Evolutionary conservation across 2,888 invertebrate genomes (phyloP), one percentile per base, ranked within the genome.

Genomic region (Choristoneura rosaceana): DNA sequence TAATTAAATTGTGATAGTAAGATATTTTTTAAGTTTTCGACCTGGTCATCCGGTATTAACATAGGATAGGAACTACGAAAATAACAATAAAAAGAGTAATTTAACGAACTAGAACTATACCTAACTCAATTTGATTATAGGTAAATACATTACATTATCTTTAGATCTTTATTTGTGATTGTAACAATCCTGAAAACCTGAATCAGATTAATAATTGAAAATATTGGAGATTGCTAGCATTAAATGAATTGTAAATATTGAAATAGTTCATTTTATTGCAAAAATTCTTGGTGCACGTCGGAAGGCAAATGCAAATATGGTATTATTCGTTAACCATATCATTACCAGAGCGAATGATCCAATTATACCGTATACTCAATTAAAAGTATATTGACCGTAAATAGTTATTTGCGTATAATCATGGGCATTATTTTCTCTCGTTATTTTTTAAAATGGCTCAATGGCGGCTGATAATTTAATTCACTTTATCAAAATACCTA

Each of bases 351-450:
- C 75, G 76, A 76, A 78, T 82, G 74, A 79, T 79, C 78, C 82
- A 84, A 85, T 85, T 85, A 83, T 79, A 74, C 75, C 76, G 75
- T 71, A 74, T 73, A 78, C 75, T 79, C 77, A 81, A 84, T 84
- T 80, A 79, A 80, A 78, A 75, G 34, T 64, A 68, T 77, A 77
- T 77, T 71, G 76, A 68, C 74, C 73, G 74, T 74, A 73, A 75
- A 73, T 76, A 76, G 69, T 75, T 70, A 77, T 78, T 80, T 76
- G 73, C 64, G 66, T 69, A 59, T 70, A 68, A 71, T 69, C 70
- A 76, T 50, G 45, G 58, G 38, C 62, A 47, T 25, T 63, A 47
- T 50, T 38, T 63, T 58, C 45, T 55, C 52, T 10, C 25, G 34
- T 58, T 62, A 62, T 71, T 71, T 68, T 71, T 71, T 63, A 63